Evolutionary conservation across 1,140 invertebrate species (phyloP).

Genomic region (Meloidogyne hapla): DNA sequence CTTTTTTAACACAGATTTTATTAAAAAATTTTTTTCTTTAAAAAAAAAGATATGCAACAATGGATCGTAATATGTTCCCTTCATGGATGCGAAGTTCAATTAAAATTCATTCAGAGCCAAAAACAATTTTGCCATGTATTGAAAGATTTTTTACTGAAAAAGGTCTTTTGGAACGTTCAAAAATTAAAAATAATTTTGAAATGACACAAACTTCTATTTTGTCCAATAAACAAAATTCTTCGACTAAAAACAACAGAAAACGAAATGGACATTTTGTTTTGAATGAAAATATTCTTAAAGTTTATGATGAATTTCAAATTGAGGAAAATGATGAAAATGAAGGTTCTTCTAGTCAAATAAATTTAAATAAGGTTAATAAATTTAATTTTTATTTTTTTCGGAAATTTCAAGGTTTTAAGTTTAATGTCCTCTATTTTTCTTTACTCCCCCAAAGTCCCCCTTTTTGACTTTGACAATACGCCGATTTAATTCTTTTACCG

Average conservation of each 20-base stretch:
- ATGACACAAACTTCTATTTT: background rate
- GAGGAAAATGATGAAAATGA: background rate
- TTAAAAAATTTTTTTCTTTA: background rate
- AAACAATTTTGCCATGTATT: slow-evolving; percentile 10
- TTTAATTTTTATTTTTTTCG: too few relatives aligned
- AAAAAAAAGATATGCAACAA: slow-evolving; percentile 23
- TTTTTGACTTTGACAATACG: too few relatives aligned
- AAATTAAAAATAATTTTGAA: background rate
- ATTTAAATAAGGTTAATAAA: background rate
- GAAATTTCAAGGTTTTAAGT: background rate
- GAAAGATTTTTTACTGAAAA: slow-evolving; percentile 29
- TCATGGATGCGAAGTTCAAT: slow-evolving; percentile 36
- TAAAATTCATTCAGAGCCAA: slow-evolving; percentile 9
- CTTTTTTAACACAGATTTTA: background rate
- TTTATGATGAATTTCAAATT: background rate
- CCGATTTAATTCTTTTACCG: too few relatives aligned
- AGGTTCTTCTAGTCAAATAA: background rate
- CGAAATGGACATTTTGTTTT: background rate
- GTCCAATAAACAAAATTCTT: background rate
- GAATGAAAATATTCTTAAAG: background rate
- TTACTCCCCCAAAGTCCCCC: too few relatives aligned
- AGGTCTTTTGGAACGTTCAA: slow-evolving; percentile 32
- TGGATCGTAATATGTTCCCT: slow-evolving; percentile 30
- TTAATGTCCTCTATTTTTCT: too few relatives aligned
- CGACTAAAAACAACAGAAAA: background rate